Base-by-base conservation (phyloP, 1,140 invertebrate species). In the Gyrodactylus bullatarudis region DNA sequence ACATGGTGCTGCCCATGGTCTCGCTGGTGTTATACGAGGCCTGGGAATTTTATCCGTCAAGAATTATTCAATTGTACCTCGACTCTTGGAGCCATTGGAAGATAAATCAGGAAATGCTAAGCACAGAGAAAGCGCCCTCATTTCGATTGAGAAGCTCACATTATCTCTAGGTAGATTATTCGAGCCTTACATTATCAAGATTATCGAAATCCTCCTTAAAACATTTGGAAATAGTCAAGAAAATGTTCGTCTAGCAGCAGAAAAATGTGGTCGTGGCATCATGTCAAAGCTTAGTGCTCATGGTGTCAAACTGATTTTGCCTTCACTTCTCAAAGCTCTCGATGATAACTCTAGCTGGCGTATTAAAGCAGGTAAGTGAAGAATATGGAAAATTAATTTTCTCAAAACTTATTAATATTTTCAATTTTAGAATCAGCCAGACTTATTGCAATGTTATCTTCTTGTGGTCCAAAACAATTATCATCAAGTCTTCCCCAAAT, bases 151-250 rank as follows among this genome's bases (percentile, higher is more conserved):
- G 82, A 91, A 95, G 86, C 82, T 99, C 20, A 97, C 90, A 80
- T 87, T 86, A 75, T 91, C 92, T 84, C 83, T 97, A 76, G 92
- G 92, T 0, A 86, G 91, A 74, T 82, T 97, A 34, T 98, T 98
- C 83, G 95, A 99, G 80, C 94, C 94, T 0, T 99, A 98, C 80
- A 91, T 98, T 75, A 89, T 98, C 26, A 89, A 96, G 79, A 89
- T 97, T 34, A 81, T 99, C 73, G 92, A 92, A 0, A 87, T 95
- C 82, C 83, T 99, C 75, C 82, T 99, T 26, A 84, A 91, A 71
- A 96, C 91, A 79, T 96, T 97, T 82, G 93, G 92, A 8, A 94
- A 98, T 83, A 84, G 85, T 0, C 94, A 88, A 79, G 88, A 90
- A 78, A 80, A 82, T 76, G 85, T 85, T 26, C 76, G 84, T 76